Conservation (phyloP, 2,797 vertebrate species). For the Chaetophractus vellerosus region DNA sequence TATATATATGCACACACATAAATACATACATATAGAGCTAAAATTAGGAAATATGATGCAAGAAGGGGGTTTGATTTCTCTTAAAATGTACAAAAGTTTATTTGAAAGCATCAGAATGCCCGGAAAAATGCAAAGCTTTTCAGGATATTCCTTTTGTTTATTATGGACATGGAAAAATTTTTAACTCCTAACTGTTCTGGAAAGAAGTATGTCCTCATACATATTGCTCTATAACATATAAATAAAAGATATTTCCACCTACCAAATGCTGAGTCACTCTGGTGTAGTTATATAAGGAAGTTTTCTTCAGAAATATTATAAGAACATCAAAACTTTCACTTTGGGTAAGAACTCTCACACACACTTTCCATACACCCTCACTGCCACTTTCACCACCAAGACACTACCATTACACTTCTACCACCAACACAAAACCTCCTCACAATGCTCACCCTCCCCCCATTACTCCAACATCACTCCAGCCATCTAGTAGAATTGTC, state of each 20-base stretch:
- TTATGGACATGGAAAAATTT: background rate
- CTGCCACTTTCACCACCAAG: background rate
- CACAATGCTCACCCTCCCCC: fast-evolving
- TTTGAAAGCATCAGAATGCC: background rate
- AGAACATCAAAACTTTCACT: background rate
- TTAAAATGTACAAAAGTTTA: background rate
- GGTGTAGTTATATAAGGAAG: background rate
- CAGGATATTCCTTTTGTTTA: background rate
- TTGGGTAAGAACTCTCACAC: background rate
- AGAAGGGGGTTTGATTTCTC: background rate
- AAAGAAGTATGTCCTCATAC: background rate
- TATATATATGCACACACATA: background rate
- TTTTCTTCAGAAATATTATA: background rate
- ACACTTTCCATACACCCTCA: background rate
- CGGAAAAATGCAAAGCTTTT: background rate
- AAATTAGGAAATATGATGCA: constrained; percentile 4
- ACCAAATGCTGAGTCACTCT: constrained; percentile 29
- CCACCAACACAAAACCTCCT: background rate
- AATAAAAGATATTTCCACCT: background rate
- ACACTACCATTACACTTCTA: too few relatives aligned
- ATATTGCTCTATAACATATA: background rate
- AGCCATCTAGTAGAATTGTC: background rate
- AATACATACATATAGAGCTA: background rate
- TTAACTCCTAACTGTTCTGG: background rate
- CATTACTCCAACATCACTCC: background rate